A percentile compares a stretch with the other conserved stretches of the same genome.
Evolutionary conservation across 2,113 vertebrate genomes (phyloP).

Genomic region (Corythoichthys haematopterus): DNA sequence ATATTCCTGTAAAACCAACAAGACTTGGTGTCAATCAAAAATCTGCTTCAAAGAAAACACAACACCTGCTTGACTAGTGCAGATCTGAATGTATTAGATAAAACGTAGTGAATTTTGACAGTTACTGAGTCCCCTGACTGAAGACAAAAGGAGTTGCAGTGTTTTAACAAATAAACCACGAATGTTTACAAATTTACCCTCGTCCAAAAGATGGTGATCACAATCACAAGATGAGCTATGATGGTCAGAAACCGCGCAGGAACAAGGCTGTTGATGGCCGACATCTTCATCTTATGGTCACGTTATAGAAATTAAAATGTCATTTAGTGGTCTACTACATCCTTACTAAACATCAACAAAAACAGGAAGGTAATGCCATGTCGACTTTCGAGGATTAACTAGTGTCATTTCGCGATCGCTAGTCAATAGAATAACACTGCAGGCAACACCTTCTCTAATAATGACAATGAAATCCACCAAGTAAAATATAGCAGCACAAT

Average conservation of each 20-base stretch:
- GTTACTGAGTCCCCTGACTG: neutral
- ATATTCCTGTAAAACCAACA: conserved; percentile 67
- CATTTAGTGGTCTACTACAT: neutral
- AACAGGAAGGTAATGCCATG: neutral
- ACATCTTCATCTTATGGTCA: conserved; percentile 57
- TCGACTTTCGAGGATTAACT: neutral
- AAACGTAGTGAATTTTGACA: neutral
- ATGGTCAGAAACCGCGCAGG: conserved; percentile 84
- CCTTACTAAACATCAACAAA: neutral
- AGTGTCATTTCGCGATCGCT: neutral
- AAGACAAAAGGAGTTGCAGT: neutral
- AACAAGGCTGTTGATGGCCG: conserved; percentile 72
- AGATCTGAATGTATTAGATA: neutral
- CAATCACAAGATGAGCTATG: conserved; percentile 81
- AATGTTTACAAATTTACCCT: conserved; percentile 69
- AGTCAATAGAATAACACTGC: neutral
- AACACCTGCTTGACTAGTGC: neutral
- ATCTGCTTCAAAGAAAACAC: neutral
- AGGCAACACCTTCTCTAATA: neutral
- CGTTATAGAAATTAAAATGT: neutral
- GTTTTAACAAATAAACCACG: neutral
- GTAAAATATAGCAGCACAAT: neutral
- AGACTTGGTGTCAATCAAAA: neutral
- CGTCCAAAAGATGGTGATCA: conserved; percentile 87
- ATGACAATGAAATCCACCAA: neutral